Percentiles rank a stretch among this genome's conserved stretches.
These are phyloP conservation scores for Cheumatopsyche charites DNA, from an alignment of 1,140 invertebrate genomes.

Conservation along the genomic window DNA sequence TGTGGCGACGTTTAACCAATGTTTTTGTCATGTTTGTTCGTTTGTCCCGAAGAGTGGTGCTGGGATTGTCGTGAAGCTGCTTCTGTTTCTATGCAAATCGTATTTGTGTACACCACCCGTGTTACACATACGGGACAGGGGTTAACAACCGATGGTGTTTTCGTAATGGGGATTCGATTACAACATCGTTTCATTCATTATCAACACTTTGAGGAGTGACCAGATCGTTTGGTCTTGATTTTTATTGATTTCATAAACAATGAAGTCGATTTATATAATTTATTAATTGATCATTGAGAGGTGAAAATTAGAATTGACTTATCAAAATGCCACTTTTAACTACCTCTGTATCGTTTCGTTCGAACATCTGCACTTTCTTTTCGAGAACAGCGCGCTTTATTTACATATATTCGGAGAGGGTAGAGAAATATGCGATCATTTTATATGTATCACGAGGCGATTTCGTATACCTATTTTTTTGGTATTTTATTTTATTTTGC, in stretches of 20 bases:
- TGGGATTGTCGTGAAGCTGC: background rate
- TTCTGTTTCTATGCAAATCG: slow-evolving; percentile 7
- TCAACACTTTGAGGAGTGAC: too few relatives aligned
- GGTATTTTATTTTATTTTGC: too few relatives aligned
- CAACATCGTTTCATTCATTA: too few relatives aligned
- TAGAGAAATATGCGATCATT: slow-evolving; percentile 24
- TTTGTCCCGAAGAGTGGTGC: slow-evolving; percentile 22
- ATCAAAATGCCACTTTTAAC: too few relatives aligned
- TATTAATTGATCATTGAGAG: too few relatives aligned
- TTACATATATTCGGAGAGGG: slow-evolving; percentile 19
- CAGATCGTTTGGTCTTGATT: too few relatives aligned
- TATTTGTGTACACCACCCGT: slow-evolving; percentile 3
- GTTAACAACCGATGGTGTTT: background rate
- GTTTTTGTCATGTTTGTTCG: slow-evolving; percentile 48
- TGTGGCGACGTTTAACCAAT: slow-evolving; percentile 47
- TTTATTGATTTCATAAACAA: too few relatives aligned
- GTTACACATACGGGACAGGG: slow-evolving; percentile 16
- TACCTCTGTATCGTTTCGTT: background rate
- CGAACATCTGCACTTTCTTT: slow-evolving; percentile 18
- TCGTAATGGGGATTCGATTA: too few relatives aligned
- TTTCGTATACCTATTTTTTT: too few relatives aligned
- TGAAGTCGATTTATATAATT: too few relatives aligned
- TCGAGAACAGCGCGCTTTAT: background rate
- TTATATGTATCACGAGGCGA: slow-evolving; percentile 1
- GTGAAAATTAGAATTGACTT: too few relatives aligned